Evolutionary conservation across 2,888 invertebrate genomes (phyloP).

Genomic region (Leucophenga montana): DNA sequence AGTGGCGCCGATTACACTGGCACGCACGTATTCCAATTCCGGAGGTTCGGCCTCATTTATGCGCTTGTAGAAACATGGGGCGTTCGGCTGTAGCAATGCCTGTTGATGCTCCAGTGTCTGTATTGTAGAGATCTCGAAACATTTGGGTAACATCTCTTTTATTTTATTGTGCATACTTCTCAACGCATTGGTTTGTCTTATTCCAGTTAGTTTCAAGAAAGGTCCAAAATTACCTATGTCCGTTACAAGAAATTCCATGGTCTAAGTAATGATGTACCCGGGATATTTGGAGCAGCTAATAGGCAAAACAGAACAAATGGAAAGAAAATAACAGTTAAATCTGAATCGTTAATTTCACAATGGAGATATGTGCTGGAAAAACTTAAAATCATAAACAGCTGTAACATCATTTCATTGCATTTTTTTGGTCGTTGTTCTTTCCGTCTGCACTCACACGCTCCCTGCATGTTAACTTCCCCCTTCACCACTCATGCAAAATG

Average conservation of each 20-base stretch:
- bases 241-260: slow-evolving; percentile 49
- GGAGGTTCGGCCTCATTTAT: slow-evolving; percentile 57
- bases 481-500: too few relatives aligned
- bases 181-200: slow-evolving; percentile 62
- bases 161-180: slow-evolving; percentile 63
- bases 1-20: slow-evolving; percentile 71
- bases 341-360: too few relatives aligned
- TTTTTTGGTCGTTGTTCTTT: too few relatives aligned
- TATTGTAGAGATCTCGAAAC: slow-evolving; percentile 60
- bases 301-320: slow-evolving; percentile 47
- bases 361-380: too few relatives aligned
- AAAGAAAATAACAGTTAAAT: background rate
- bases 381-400: too few relatives aligned
- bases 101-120: slow-evolving; percentile 62
- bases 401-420: too few relatives aligned
- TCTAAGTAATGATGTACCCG: slow-evolving; percentile 49
- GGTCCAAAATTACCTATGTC: slow-evolving; percentile 80
- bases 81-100: slow-evolving; percentile 58
- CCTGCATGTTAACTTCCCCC: too few relatives aligned
- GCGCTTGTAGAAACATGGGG: slow-evolving; percentile 73
- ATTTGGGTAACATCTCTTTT: slow-evolving; percentile 62
- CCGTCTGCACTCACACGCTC: too few relatives aligned
- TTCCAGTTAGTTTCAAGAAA: slow-evolving; percentile 82
- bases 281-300: slow-evolving; percentile 48
- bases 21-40: slow-evolving; percentile 64